Evolutionary conservation across 2,113 vertebrate species (phyloP).

Genomic region (Neogobius melanostomus): DNA sequence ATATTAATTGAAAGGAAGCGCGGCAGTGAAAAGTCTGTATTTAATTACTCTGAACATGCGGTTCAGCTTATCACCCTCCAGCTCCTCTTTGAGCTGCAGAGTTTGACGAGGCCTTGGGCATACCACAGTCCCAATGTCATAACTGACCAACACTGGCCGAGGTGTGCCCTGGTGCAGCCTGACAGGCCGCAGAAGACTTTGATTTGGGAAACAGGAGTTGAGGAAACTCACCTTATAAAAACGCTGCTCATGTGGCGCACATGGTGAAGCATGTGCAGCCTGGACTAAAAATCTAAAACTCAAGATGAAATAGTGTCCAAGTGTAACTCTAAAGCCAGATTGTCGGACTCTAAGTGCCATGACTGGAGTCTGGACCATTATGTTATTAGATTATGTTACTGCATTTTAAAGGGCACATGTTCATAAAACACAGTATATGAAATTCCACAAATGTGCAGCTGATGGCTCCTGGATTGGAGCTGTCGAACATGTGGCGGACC

Average conservation of each 20-base stretch:
- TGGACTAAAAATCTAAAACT: not conserved
- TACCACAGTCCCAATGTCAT: slow-evolving; percentile 40
- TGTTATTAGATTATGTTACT: no score
- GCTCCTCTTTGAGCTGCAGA: slow-evolving; percentile 38
- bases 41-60: slow-evolving; percentile 41
- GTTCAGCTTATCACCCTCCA: slow-evolving; percentile 29
- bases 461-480: no score
- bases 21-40: slow-evolving; percentile 15
- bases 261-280: slow-evolving; percentile 19
- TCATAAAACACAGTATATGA: no score
- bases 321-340: no score
- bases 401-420: no score
- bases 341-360: no score
- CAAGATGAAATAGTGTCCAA: no score
- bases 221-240: slow-evolving; percentile 53
- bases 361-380: no score
- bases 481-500: no score
- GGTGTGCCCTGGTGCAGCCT: slow-evolving; percentile 17
- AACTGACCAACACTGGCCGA: slow-evolving; percentile 12
- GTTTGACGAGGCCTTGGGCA: slow-evolving; percentile 14
- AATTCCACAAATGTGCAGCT: no score
- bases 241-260: slow-evolving; percentile 17
- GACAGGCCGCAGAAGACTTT: slow-evolving; percentile 15
- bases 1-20: slow-evolving; percentile 4
- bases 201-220: slow-evolving; percentile 27